phyloP scores from a whole-genome alignment of 2,113 vertebrate genomes.

The Erythrolamprus reginae region DNA sequence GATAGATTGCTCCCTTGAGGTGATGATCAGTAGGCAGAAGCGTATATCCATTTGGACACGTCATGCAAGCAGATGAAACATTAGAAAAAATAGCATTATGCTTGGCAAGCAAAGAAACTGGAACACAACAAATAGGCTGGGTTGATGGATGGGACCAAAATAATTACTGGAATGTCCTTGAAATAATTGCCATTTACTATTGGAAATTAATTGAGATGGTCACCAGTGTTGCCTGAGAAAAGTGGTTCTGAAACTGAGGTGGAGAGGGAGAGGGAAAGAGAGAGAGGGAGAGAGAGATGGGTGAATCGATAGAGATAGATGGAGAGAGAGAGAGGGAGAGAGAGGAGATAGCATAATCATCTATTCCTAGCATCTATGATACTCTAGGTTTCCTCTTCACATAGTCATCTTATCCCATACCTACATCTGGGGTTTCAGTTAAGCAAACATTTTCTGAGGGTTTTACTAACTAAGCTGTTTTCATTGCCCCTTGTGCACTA shows the following conservation, averaged over 20 bases:
- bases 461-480: background rate
- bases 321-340: no score
- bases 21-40: background rate
- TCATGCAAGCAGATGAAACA: background rate
- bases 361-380: no score
- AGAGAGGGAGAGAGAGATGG: no score
- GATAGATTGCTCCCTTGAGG: background rate
- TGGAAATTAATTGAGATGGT: background rate
- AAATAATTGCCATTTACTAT: background rate
- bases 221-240: no score
- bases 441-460: background rate
- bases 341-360: no score
- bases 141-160: background rate
- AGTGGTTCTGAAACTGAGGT: no score
- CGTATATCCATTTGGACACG: background rate
- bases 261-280: no score
- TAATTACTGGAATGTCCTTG: background rate
- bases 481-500: background rate
- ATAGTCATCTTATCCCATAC: background rate
- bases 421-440: background rate
- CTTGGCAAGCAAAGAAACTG: background rate
- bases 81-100: background rate
- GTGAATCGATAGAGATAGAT: no score
- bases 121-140: background rate
- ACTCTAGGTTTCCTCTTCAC: background rate